These are phyloP conservation scores for Triplophysa bombifrons DNA, from an alignment of 2,797 vertebrate genomes.

Conservation along the genomic window DNA sequence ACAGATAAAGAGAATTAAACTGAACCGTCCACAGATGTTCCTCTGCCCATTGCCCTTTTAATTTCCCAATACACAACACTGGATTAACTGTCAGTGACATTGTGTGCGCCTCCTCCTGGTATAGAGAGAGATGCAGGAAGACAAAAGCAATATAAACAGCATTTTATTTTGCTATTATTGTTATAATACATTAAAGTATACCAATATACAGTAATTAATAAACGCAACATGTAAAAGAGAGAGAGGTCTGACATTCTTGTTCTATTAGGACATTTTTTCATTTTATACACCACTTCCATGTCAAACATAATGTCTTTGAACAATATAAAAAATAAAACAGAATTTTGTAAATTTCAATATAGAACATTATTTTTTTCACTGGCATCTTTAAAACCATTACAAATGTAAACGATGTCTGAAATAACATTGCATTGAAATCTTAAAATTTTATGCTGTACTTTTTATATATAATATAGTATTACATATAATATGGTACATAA, in stretches of 20 bases:
- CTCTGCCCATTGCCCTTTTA: conserved; percentile 34
- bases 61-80: conserved; percentile 38
- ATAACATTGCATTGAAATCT: too few relatives aligned
- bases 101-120: not conserved
- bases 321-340: not conserved
- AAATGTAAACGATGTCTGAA: too few relatives aligned
- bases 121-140: conserved; percentile 15
- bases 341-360: not conserved
- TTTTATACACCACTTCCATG: not conserved
- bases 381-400: not conserved
- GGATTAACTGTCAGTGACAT: conserved; percentile 13
- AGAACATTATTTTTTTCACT: not conserved
- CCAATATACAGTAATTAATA: not conserved
- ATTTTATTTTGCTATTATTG: not conserved
- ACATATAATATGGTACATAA: not conserved
- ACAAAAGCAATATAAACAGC: not conserved
- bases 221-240: not conserved
- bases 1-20: conserved; percentile 52
- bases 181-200: not conserved
- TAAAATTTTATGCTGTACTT: too few relatives aligned
- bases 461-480: not conserved
- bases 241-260: too few relatives aligned
- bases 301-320: not conserved
- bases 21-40: conserved; percentile 40
- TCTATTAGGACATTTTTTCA: not conserved